Percentiles rank a stretch among this genome's conserved stretches.
phyloP scores from a whole-genome alignment of 2,113 vertebrate genomes.

The Alouatta palliata region DNA sequence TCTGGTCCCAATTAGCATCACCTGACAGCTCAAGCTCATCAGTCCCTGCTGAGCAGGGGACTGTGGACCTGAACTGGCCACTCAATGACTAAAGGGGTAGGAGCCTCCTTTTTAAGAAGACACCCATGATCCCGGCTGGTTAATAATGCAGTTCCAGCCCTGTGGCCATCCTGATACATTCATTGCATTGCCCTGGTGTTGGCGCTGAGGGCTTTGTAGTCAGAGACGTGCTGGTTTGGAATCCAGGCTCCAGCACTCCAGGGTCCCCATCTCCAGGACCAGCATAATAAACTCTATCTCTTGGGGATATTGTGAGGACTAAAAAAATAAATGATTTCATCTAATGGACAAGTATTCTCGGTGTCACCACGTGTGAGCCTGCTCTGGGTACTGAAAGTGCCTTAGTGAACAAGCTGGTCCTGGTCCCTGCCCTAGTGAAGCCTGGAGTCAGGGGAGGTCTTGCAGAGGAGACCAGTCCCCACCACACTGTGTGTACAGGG shows the following conservation, averaged over 20 bases:
- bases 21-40: not conserved
- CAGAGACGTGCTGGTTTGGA: accelerated
- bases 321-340: not conserved
- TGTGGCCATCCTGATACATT: accelerated
- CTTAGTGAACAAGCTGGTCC: not conserved
- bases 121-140: accelerated
- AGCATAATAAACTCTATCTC: not conserved
- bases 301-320: not conserved
- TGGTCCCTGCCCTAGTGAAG: not conserved
- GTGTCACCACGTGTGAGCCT: accelerated
- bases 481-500: not conserved
- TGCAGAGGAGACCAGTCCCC: not conserved
- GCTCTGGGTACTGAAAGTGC: accelerated
- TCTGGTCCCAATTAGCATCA: accelerated
- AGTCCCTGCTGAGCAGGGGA: too few relatives aligned
- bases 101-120: not conserved
- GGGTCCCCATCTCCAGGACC: not conserved
- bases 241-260: too few relatives aligned
- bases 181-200: accelerated
- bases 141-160: accelerated
- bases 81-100: too few relatives aligned
- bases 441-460: not conserved
- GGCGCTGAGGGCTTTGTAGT: not conserved
- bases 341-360: accelerated
- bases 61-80: not conserved